Evolutionary conservation across 2,797 vertebrate genomes (phyloP), one percentile per base, ranked within the genome.

Genomic region (Oryzias sinensis): DNA sequence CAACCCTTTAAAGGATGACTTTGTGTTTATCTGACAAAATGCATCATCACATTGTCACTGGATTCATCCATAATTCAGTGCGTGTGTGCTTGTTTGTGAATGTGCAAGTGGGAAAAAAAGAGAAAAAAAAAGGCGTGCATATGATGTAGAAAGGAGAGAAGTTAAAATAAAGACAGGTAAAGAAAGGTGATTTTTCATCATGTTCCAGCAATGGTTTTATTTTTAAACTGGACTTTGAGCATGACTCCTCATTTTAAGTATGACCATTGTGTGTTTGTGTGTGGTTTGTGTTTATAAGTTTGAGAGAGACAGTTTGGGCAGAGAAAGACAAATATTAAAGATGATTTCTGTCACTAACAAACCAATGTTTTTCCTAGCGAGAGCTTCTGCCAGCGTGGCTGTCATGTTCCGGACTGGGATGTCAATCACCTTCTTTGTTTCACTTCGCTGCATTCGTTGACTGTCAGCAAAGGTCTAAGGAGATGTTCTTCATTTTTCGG

Each of bases 31-130:
- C 72, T 84, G 87, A 87, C 83, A 86, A 86, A 56, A 88, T 80
- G 75, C 76, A 87, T 85, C 82, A 83, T 78, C 84, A 65, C 65
- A 55, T 82, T 86, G 83, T 85, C 82, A 76, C 63, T 7, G 50
- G 56, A 69, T 80, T 88, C 77, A 89, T 90, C 76, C 77, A 89
- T 89, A 85, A 88, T 88, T 84, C 82, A 90, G 70, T 0, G 54
- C 33, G 43, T 68, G 58, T 66, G 53, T 56, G 45, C 54, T 22
- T 71, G 64, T 76, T 54, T 72, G 62, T 74, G 61, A 64, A 50
- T 56, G 47, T 64, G 43, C 66, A 53, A 64, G 53, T 56, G 47
- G 62, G 42, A 68, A 53, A 65, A 64, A 15, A 27, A 20, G n/a
- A 50, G 5, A 1, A 44, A 17, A 24, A 47, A 47, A 24, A 11